Evolutionary conservation across 2,797 vertebrate genomes (phyloP).

Genomic region (Sebastes steindachneri): DNA sequence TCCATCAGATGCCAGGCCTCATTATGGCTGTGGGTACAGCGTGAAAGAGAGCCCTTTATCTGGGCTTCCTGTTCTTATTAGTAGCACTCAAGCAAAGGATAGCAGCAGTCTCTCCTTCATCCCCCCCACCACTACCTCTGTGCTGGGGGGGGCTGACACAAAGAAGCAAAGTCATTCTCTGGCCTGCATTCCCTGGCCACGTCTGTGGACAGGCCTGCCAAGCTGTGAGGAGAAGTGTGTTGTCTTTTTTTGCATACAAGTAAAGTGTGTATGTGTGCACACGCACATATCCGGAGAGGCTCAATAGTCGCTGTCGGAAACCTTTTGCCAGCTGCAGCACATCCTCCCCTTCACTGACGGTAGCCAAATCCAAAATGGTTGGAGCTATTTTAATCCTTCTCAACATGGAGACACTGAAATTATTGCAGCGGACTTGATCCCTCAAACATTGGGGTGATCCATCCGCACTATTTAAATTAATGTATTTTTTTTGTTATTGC

Average conservation of each 20-base stretch:
- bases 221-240: constrained; percentile 45
- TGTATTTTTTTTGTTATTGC: background rate
- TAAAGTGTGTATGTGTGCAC: constrained; percentile 17
- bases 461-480: background rate
- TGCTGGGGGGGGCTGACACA: constrained; percentile 50
- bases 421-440: background rate
- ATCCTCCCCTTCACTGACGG: constrained; percentile 39
- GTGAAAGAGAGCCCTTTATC: constrained; percentile 73
- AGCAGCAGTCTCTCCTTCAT: constrained; percentile 32
- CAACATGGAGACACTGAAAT: constrained; percentile 36
- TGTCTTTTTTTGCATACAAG: constrained; percentile 10
- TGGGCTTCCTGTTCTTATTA: constrained; percentile 77
- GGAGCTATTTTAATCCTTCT: constrained; percentile 51
- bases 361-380: constrained; percentile 49
- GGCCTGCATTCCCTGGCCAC: constrained; percentile 42
- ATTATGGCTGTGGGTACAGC: constrained; percentile 72
- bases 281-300: constrained; percentile 35
- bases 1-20: constrained; percentile 79
- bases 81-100: constrained; percentile 57
- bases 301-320: constrained; percentile 49
- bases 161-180: constrained; percentile 63
- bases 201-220: constrained; percentile 52
- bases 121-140: constrained; percentile 18
- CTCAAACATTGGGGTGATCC: background rate
- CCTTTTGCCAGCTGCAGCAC: constrained; percentile 66